These are phyloP conservation scores for Suncus etruscus DNA, from an alignment of 2,113 vertebrate genomes.

Conservation along the genomic window DNA sequence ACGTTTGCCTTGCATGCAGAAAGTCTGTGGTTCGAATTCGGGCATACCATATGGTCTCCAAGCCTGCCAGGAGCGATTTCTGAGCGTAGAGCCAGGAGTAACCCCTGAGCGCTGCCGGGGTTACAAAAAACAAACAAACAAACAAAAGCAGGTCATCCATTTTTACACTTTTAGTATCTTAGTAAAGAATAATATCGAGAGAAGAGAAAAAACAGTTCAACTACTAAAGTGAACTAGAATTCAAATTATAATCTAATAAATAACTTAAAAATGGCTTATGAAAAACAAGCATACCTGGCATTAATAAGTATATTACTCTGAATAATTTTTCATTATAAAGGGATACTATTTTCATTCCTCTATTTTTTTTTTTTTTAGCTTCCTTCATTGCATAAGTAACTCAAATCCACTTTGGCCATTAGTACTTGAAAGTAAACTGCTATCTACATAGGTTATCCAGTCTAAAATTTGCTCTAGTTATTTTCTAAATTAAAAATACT, in stretches of 20 bases:
- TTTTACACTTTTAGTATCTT: neutral
- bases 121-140: no score
- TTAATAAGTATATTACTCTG: neutral
- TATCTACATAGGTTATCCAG: neutral
- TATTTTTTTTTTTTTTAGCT: neutral
- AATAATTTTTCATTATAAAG: conserved; percentile 41
- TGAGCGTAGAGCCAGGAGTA: no score
- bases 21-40: no score
- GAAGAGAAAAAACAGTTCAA: conserved; percentile 23
- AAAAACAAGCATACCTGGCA: conserved; percentile 9
- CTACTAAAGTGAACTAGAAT: neutral
- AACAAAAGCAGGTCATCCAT: neutral
- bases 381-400: neutral
- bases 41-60: no score
- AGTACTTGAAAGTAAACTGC: conserved; percentile 25
- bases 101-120: no score
- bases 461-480: conserved; percentile 39
- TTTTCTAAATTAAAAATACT: conserved; percentile 24
- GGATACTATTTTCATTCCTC: neutral
- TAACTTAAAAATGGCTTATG: neutral
- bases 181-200: neutral
- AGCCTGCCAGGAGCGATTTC: no score
- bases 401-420: neutral
- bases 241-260: neutral
- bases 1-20: no score